Base-by-base conservation (phyloP, 2,113 vertebrate species). In the Urocynchramus pylzowi region DNA sequence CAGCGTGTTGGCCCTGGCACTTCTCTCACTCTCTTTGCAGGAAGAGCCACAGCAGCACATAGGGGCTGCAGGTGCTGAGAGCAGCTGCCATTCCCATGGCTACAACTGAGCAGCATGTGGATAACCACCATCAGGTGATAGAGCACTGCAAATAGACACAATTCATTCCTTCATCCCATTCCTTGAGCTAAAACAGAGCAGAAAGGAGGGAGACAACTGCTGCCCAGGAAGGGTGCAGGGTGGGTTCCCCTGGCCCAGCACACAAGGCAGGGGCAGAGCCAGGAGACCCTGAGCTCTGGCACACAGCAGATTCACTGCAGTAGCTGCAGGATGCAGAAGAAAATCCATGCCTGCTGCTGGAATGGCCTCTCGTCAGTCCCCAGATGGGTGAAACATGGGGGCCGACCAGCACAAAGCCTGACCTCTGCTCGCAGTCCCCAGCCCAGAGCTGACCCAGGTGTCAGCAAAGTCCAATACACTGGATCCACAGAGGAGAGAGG, bases 91-190 rank as follows among this genome's bases (percentile, higher is more conserved):
- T 91, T 91, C 95, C 92, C 87, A 73, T 33, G 78, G 90, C 94
- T 95, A 84, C 94, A 79, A 33, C 27, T 6, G 5, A 79, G 70
- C 10, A 68, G 87, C 84, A 91, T 85, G 92, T 73, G 85, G 82
- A 85, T 60, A 95, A 49, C 94, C 85, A 90, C 73, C 84, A 87
- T 44, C 69, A 68, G 91, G 93, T 71, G 91, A 78, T 69, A 96
- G 77, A 74, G 76, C 49, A 39, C 74, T 61, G 84, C 81, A 30
- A 84, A 81, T 5, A 53, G n/a, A 27, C 65, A 24, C 5, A 4
- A 30, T 26, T 53, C 53, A 8, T 67, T 63, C 64, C 84, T 52
- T 33, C 73, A 26, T 26, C 60, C 54, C 41, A 12, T 49, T 20
- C 76, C 77, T n/a, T 6, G 10, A 28, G 81, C 47, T 67, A 59